Evolutionary conservation across 2,888 invertebrate species (phyloP), one percentile per base, ranked within the genome.

Genomic region (Leptinotarsa tumamoca): DNA sequence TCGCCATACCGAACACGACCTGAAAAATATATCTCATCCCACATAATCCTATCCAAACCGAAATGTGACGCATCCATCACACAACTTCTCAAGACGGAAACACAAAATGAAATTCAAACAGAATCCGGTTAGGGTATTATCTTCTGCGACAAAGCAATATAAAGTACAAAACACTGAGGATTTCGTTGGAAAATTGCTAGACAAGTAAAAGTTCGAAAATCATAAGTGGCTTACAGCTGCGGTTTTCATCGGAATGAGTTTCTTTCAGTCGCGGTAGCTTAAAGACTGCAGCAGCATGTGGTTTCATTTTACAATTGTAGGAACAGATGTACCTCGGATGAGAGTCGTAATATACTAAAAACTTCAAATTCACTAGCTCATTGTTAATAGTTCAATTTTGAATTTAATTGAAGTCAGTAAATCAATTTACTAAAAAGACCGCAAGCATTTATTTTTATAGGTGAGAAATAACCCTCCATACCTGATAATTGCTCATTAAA

Each of bases 141-240:
- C 27, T 58, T 21, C 23, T 58, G 58, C 58, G 58, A 58, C 58
- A 58, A 58, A 58, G 27, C 58, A 58, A 58, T 58, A 58, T 58
- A 13, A 23, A 58, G 27, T 21, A 58, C 58, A 58, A 58, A 58
- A 58, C 58, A 27, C 23, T 4, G 23, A 23, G 21, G 23, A 14
- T 58, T 58, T 23, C 15, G 27, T 27, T 23, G 23, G 58, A 21
- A 27, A 58, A 23, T 58, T 58, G 58, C 27, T 58, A 58, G 58
- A 58, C 58, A 23, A 21, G 58, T 21, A 58, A 58, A 58, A 58
- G 58, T 58, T 58, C 13, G 58, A 58, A 23, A 58, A 58, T 58
- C 58, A 58, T 58, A 58, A 58, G 58, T 58, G 58, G 58, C 58
- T 58, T 58, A 58, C 58, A 58, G 58, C 58, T 58, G 27, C 58